Evolutionary conservation across 2,888 invertebrate species (phyloP).

Genomic region (Thyatira batis): DNA sequence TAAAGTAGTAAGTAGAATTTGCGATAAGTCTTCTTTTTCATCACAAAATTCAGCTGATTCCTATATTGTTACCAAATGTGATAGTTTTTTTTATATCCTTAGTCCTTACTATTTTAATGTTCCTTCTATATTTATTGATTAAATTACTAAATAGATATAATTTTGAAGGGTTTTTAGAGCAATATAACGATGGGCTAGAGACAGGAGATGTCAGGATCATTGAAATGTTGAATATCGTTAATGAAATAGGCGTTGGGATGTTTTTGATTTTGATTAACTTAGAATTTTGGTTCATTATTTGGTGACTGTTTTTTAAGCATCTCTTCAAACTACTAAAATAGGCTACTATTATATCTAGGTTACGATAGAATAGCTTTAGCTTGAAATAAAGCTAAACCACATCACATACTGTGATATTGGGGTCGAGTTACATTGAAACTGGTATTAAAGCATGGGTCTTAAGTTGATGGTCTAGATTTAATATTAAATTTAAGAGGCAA

Average conservation of each 20-base stretch:
- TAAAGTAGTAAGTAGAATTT: background rate
- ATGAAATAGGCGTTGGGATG: no score
- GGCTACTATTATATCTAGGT: conserved; percentile 13
- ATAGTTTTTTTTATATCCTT: no score
- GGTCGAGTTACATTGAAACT: conserved; percentile 57
- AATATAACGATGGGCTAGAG: no score
- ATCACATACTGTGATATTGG: conserved; percentile 80
- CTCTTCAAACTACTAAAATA: conserved; percentile 9
- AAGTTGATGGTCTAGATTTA: conserved; percentile 62
- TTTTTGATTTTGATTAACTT: background rate
- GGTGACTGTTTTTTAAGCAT: background rate
- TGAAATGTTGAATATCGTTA: no score
- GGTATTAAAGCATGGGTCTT: conserved; percentile 57
- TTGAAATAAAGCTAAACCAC: conserved; percentile 54
- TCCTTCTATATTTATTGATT: no score
- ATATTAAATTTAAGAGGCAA: conserved; percentile 19
- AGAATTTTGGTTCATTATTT: background rate
- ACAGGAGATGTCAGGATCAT: no score
- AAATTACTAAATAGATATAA: no score
- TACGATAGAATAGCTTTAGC: conserved; percentile 30
- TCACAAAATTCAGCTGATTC: background rate
- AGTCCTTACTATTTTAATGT: no score
- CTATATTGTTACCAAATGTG: background rate
- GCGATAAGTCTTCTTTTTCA: background rate
- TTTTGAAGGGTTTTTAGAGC: no score